These are phyloP conservation scores for Phragmatobia fuliginosa DNA, from an alignment of 2,888 invertebrate species.

Conservation along the genomic window DNA sequence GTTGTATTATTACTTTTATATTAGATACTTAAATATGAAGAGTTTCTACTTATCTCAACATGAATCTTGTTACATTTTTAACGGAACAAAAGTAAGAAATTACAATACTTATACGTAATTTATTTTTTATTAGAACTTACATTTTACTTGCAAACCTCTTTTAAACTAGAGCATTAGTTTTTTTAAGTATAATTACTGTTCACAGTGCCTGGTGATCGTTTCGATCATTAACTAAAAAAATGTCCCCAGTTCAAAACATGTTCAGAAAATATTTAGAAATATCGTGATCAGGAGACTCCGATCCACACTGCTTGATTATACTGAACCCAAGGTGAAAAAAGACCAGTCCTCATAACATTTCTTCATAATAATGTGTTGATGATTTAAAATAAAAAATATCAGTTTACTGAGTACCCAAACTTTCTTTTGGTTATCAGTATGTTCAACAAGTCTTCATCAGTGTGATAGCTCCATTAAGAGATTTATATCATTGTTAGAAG, in stretches of 20 bases:
- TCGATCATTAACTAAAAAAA: background rate
- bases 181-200: background rate
- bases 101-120: constrained; percentile 14
- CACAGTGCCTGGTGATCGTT: constrained; percentile 7
- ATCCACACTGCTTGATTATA: background rate
- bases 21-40: background rate
- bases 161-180: background rate
- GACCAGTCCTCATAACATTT: background rate
- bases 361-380: too few relatives aligned
- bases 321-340: background rate
- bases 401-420: too few relatives aligned
- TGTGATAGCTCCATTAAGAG: too few relatives aligned
- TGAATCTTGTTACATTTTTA: background rate
- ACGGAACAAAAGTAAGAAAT: background rate
- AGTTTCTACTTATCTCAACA: background rate
- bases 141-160: background rate
- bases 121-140: background rate
- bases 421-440: too few relatives aligned
- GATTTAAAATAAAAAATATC: too few relatives aligned
- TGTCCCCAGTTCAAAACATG: background rate
- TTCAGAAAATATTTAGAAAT: too few relatives aligned
- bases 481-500: too few relatives aligned
- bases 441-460: too few relatives aligned
- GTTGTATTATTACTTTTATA: background rate
- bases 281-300: background rate